Evolutionary conservation across 2,797 vertebrate species (phyloP).

Genomic region (Mus spretus): DNA sequence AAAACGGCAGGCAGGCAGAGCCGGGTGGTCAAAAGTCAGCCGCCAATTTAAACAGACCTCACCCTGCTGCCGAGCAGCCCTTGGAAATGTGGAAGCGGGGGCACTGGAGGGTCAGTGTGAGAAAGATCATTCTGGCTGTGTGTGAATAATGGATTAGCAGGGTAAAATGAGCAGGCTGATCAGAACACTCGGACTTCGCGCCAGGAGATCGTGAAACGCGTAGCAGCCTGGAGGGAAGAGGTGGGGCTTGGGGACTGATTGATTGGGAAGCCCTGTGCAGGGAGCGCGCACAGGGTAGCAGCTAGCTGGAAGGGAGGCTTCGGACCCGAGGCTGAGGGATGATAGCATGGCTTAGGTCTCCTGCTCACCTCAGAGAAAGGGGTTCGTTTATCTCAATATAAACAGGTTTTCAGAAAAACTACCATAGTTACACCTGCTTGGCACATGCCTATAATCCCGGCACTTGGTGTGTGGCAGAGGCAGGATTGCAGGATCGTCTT

Average conservation of each 20-base stretch:
- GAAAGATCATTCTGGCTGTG: slow-evolving; percentile 21
- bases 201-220: background rate
- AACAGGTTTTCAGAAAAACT: slow-evolving; percentile 36
- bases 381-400: background rate
- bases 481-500: background rate
- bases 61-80: slow-evolving; percentile 22
- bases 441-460: background rate
- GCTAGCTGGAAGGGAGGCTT: background rate
- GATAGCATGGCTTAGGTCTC: background rate
- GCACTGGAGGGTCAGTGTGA: background rate
- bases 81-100: slow-evolving; percentile 37
- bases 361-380: background rate
- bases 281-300: background rate
- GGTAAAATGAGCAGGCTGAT: slow-evolving; percentile 56
- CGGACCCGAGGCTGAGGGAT: background rate
- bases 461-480: background rate
- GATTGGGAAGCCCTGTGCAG: background rate
- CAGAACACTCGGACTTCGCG: background rate
- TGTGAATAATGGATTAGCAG: slow-evolving; percentile 69
- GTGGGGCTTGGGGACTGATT: background rate
- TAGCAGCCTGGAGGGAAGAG: background rate
- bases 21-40: background rate
- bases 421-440: background rate
- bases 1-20: slow-evolving; percentile 52
- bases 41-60: slow-evolving; percentile 72